Percentiles rank a stretch among this genome's conserved stretches.
These are phyloP conservation scores for Nerophis lumbriciformis DNA, from an alignment of 2,113 vertebrate genomes.

Conservation along the genomic window DNA sequence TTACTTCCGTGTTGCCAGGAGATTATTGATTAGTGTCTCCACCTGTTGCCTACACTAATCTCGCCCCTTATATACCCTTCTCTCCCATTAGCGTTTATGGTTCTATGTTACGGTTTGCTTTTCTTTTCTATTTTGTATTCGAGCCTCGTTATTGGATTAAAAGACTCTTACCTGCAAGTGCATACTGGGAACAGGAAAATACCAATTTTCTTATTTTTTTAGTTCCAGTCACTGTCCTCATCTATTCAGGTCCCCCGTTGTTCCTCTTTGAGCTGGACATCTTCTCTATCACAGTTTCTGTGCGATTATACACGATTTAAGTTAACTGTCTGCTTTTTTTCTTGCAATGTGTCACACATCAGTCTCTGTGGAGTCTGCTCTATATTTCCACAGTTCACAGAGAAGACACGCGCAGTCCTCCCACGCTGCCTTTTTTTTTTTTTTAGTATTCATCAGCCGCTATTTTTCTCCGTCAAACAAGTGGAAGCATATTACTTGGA, in stretches of 20 bases:
- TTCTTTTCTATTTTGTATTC: too few species aligned
- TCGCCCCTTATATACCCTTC: too few species aligned
- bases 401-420: slow-evolving; percentile 27
- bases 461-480: slow-evolving; percentile 42
- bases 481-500: slow-evolving; percentile 19
- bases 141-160: too few species aligned
- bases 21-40: too few species aligned
- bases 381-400: slow-evolving; percentile 32
- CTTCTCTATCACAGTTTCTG: slow-evolving; percentile 15
- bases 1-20: too few species aligned
- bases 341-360: background rate
- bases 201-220: background rate
- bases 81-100: too few species aligned
- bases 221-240: background rate
- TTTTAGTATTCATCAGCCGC: slow-evolving; percentile 43
- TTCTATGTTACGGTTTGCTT: too few species aligned
- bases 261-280: slow-evolving; percentile 22
- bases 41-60: too few species aligned
- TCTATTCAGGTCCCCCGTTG: background rate
- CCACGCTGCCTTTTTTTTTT: slow-evolving; percentile 22
- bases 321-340: slow-evolving; percentile 18
- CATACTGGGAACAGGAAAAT: too few species aligned
- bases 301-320: slow-evolving; percentile 21
- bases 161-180: too few species aligned
- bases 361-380: slow-evolving; percentile 5